These are phyloP conservation scores for Pterocles orientalis DNA, from an alignment of 2,113 vertebrate genomes.

Conservation along the genomic window DNA sequence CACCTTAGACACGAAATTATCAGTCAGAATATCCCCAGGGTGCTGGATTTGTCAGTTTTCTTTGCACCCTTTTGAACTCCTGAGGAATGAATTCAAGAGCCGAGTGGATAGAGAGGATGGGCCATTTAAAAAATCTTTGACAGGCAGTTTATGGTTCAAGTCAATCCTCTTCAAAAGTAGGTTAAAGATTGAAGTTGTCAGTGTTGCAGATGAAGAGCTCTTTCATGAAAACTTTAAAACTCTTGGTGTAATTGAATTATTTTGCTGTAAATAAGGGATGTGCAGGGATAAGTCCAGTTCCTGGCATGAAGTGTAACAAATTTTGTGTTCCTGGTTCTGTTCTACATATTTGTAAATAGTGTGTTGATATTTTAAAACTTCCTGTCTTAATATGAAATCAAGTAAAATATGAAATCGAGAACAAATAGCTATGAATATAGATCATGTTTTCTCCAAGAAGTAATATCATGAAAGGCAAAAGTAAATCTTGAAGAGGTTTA, in stretches of 20 bases:
- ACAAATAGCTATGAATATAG: neutral
- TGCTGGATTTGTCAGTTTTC: slow-evolving; percentile 41
- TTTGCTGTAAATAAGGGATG: neutral
- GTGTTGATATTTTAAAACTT: slow-evolving; percentile 25
- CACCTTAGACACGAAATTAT: slow-evolving; percentile 17
- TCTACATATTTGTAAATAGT: neutral
- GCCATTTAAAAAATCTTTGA: slow-evolving; percentile 15
- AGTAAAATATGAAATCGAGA: slow-evolving; percentile 1
- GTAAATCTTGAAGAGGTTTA: neutral
- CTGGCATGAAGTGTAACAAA: neutral
- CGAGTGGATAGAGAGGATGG: neutral
- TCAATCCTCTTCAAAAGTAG: slow-evolving; percentile 18
- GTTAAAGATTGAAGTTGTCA: slow-evolving; percentile 22
- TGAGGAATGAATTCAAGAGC: slow-evolving; percentile 6
- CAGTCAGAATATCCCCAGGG: neutral
- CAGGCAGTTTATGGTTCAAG: slow-evolving; percentile 1
- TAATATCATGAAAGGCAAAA: neutral
- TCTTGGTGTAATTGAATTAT: neutral
- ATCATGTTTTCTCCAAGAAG: neutral
- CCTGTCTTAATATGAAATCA: neutral
- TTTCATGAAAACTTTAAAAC: neutral
- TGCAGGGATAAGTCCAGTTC: neutral
- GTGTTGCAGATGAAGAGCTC: neutral
- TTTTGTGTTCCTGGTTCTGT: neutral
- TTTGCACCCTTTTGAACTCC: slow-evolving; percentile 44